Evolutionary conservation across 2,797 vertebrate genomes (phyloP), one percentile per base, ranked within the genome.

Genomic region (Alauda arvensis): DNA sequence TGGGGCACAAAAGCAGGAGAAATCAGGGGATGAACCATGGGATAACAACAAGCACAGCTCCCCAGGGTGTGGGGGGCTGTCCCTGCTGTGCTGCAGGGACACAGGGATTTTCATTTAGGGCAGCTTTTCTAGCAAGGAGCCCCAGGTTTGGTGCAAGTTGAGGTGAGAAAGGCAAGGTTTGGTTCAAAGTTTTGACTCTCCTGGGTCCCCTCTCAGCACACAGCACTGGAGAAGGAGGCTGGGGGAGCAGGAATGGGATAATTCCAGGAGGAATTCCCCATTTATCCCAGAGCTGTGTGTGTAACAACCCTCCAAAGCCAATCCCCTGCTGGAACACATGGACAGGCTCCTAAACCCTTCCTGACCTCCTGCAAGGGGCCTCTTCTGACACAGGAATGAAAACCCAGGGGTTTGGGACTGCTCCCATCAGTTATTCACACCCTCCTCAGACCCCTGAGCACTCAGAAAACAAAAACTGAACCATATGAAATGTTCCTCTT

Each of bases 1-100:
- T 99, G 87, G 56, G 53, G 34, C 8, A 85, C 60, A 74, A 90
- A 83, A 83, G 24, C 17, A 65, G 39, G 83, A 87, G 39, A 33
- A 57, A 65, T 46, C 39, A 72, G 51, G 59, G 37, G 6, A 6
- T 52, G 31, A 71, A 31, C 18, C 12, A 2, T 0, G 23, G 29
- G 8, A 11, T 1, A 4, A 31, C 37, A 31, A 12, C 1, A 18
- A 37, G 8, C 8, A 52, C 56, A 63, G 52, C 21, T 77, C 18
- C 24, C 51, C 18, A 3, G 12, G 42, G 49, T 12, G 25, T 0
- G 3, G 1, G 5, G 5, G 34, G 18, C 39, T 3, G 37, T 10
- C 55, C 6, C 49, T 1, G 0, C 4, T 0, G 0, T 0, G 4
- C 52, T 51, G 19, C 0, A 4, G 28, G 37, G 60, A 59, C 21